Percentiles rank a stretch among this genome's conserved stretches.
phyloP scores from a whole-genome alignment of 2,888 invertebrate genomes.

The Agrotis segetum region DNA sequence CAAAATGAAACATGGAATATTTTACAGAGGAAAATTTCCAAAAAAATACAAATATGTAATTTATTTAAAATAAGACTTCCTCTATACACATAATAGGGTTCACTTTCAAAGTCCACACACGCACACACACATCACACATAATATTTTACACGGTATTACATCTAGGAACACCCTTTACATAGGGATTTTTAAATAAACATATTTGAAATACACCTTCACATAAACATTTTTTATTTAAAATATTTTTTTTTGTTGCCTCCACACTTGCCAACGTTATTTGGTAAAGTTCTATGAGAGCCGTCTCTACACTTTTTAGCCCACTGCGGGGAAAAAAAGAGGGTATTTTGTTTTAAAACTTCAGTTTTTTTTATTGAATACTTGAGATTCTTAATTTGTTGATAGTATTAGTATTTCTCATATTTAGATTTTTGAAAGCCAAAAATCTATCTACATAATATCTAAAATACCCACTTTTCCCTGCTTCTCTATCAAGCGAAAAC shows the following conservation, averaged over 20 bases:
- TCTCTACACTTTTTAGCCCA: background rate
- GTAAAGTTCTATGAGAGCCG: constrained; percentile 23
- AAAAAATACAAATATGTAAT: constrained; percentile 30
- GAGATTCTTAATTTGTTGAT: constrained; percentile 33
- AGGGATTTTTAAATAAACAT: constrained; percentile 42
- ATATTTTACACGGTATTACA: constrained; percentile 55
- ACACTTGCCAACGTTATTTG: constrained; percentile 46
- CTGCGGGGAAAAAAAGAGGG: background rate
- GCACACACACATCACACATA: constrained; percentile 33
- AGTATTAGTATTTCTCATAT: background rate
- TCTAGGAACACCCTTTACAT: constrained; percentile 53
- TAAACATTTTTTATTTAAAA: constrained; percentile 58
- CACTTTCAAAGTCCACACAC: constrained; percentile 21
- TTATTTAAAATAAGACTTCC: constrained; percentile 17
- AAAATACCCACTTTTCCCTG: background rate
- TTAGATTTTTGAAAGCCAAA: background rate
- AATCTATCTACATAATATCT: background rate
- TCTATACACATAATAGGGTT: constrained; percentile 14
- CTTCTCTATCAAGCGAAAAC: constrained; percentile 1
- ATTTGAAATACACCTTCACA: constrained; percentile 57
- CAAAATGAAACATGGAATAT: constrained; percentile 45
- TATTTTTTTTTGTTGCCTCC: constrained; percentile 45
- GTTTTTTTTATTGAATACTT: background rate
- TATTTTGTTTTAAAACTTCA: background rate
- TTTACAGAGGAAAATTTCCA: constrained; percentile 23